These are phyloP conservation scores for Hydractinia symbiolongicarpus DNA, from an alignment of 30 jellyfish, hydroid and myxozoan species.

Conservation along the genomic window DNA sequence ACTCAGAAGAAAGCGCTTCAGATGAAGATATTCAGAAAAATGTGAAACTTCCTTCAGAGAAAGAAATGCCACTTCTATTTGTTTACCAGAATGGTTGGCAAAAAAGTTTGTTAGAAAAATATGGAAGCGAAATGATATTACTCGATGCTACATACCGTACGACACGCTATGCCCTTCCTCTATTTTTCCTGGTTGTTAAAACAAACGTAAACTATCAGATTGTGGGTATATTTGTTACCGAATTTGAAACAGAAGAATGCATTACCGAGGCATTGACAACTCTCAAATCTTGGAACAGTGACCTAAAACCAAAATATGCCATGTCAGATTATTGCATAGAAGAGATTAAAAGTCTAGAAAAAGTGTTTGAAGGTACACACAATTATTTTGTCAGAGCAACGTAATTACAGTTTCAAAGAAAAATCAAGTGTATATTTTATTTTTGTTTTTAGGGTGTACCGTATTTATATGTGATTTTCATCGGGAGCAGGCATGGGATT, in stretches of 20 bases:
- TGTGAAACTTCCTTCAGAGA: too few relatives aligned
- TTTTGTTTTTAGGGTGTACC: too few relatives aligned
- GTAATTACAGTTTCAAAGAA: too few relatives aligned
- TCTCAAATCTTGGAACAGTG: constrained; percentile 27
- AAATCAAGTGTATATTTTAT: too few relatives aligned
- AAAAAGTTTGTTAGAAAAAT: constrained; percentile 21
- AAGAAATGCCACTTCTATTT: neutral
- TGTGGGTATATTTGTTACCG: constrained; percentile 39
- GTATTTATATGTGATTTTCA: too few relatives aligned
- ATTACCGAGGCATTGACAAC: constrained; percentile 20
- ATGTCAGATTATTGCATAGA: constrained; percentile 43
- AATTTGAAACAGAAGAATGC: constrained; percentile 16
- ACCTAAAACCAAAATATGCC: constrained; percentile 14
- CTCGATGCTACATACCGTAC: constrained; percentile 44
- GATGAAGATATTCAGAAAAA: too few relatives aligned
- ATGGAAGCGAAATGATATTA: constrained; percentile 46
- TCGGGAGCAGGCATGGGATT: too few relatives aligned
- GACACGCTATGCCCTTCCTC: constrained; percentile 43
- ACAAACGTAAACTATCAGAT: constrained; percentile 45
- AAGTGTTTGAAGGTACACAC: neutral
- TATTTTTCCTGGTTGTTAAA: constrained; percentile 42
- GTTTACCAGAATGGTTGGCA: constrained; percentile 42
- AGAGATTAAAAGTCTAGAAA: constrained; percentile 33
- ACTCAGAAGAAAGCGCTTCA: too few relatives aligned
- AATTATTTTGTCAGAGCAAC: too few relatives aligned